Evolutionary conservation across 2,113 vertebrate species (phyloP), one percentile per base, ranked within the genome.

Genomic region (Oreochromis aureus): DNA sequence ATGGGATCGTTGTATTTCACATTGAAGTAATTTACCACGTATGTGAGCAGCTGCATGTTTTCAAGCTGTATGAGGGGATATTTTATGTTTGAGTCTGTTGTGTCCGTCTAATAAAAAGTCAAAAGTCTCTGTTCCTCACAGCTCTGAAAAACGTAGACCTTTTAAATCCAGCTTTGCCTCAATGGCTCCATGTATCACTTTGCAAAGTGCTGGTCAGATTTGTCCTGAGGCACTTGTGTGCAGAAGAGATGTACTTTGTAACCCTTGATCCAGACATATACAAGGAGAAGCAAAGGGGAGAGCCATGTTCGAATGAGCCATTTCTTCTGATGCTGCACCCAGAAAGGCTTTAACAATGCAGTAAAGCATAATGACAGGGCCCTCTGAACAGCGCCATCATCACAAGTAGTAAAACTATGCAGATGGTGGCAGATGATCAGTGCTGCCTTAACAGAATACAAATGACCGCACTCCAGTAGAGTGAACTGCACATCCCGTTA

Each of bases 371-470:
- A 94, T 93, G 95, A 96, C 95, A 94, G 90, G 94, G 90, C 92
- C 91, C 94, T 96, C 93, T 90, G 92, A 95, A 94, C 91, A 93
- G 92, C 89, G 34, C 88, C 86, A 93, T 96, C 94, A 96, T 96
- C 96, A 95, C 93, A 95, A 94, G 94, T 94, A 93, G 92, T 95
- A 94, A 94, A 95, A 94, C 93, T 94, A 94, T 96, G 94, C 95
- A 96, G 95, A 96, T 96, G 96, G 96, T 93, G 93, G 93, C 94
- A 93, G 95, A 95, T 93, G 95, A 96, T 95, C 94, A 93, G 93
- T 44, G 87, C 24, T n/a, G 41, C 89, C 94, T 76, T 90, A 93
- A 89, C 51, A 27, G 95, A 96, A 96, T 96, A 95, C 94, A 95
- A 95, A 96, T 95, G 92, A 94, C 90, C 55, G 82, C 94, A 10